Base-by-base conservation (phyloP, 53 echinoderm and acorn worm species). In the Crossaster papposus region DNA sequence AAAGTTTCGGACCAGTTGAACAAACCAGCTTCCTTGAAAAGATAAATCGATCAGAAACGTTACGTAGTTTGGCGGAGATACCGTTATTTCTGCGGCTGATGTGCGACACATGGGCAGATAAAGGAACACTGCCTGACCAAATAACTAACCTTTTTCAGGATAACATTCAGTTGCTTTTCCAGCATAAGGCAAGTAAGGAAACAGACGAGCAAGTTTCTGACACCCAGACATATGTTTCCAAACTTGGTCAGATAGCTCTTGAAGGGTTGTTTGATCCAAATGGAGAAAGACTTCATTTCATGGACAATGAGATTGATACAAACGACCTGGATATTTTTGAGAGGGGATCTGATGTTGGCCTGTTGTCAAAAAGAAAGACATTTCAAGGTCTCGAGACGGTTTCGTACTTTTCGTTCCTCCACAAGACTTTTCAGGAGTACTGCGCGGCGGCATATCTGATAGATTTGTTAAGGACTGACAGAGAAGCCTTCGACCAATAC, bases 351-450 rank as follows among this genome's bases (percentile, higher is more conserved):
- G 62, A 33, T 31, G 20, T 63, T 63, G 81, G 81, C n/a, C 34
- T 63, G 34, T 55, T 62, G 31, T 54, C 81, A 3, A 31, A 62
- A 54, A 62, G 20, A 28, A 81, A 55, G 22, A 11, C 62, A 33
- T 31, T 30, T 31, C 63, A 58, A 31, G 34, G 63, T 17, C 51
- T 58, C 13, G 32, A 62, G 14, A 58, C 18, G 63, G 22, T 18
- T 28, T 14, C 29, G 32, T 34, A 81, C 7, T 8, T 63, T 34
- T 29, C 36, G 8, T 81, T 81, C 22, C 81, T 81, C 20, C 81
- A 81, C 62, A 81, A 81, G 35, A 63, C 81, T 13, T 81, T 81
- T 18, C 81, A 81, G 63, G 81, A 81, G 12, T 81, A 81, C 22
- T 63, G 34, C 23, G 81, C 81, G 20, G 81, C 81, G 33, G 35